Evolutionary conservation across 2,888 invertebrate species (phyloP), one percentile per base, ranked within the genome.

Genomic region (Meiosimyza decipiens): DNA sequence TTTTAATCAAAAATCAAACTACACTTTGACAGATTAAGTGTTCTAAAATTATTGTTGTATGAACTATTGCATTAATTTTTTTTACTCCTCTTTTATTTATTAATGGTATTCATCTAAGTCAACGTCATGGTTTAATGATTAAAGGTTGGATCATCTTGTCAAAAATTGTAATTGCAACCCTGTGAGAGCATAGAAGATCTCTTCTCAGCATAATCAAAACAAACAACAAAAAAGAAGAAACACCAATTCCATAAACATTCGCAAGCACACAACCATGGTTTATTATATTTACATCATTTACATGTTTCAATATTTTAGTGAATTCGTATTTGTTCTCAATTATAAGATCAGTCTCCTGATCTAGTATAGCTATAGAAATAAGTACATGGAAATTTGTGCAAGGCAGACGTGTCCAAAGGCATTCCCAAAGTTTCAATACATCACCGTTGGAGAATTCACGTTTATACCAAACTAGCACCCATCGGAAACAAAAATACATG

Each of bases 401-500:
- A 0, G 98, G 98, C 81, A 95, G 88, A 75, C 93, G 94, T 0
- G 98, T 98, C 98, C 98, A 99, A 7, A 99, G 85, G 40, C 97
- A 95, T 89, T 99, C 98, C 98, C 98, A 99, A 75, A 99, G 87
- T 83, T 93, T 91, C 91, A 96, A 93, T 67, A 96, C 93, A 84
- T 98, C 96, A 6, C 91, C 89, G 75, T 95, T 93, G 28, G 91
- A 91, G 84, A 99, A 95, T 88, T 99, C 99, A 77, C 99, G 88
- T 87, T 99, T 99, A 86, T 98, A 99, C 88, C 96, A 91, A 11
- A 98, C 97, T 13, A 99, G 90, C 47, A 99, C 90, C 98, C 99
- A 99, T 12, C 99, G 94, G 89, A 99, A 99, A 86, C 98, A 98
- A 88, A 99, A 99, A 88, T 97, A 99, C 95, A 99, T 96, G 85